Evolutionary conservation across 2,888 invertebrate species (phyloP), one percentile per base, ranked within the genome.

Genomic region (Frankliniella intonsa): DNA sequence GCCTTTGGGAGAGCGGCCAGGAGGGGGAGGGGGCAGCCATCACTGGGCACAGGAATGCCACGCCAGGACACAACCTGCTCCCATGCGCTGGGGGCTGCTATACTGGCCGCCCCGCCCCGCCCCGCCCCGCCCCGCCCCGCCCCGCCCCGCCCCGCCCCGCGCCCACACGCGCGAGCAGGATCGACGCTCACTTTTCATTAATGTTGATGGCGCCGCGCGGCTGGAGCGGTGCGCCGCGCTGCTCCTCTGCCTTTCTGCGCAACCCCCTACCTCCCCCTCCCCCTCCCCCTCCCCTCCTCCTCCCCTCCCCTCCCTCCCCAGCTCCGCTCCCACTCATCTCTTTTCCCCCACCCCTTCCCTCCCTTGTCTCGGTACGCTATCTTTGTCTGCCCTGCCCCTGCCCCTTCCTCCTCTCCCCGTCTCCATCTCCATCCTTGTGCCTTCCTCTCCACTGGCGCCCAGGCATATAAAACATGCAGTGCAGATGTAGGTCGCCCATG

Each of bases 131-230:
- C 55, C 14, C 55, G 55, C 55, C 55, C 55, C 55, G 14, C 55
- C 55, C 14, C 55, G 55, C 55, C 55, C 55, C 55, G 55, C 55
- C 55, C 55, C 55, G 55, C 55, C 55, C 25, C 69, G 69, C 25
- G 69, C 69, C 25, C 25, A 76, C 69, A 76, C 69, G 22, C 12
- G 69, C 69, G 22, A 10, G 69, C 62, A 62, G 12, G 25, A 76
- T 76, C 22, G 22, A 76, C 22, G 69, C 69, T 25, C 69, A 76
- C 69, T 76, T 76, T 76, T 76, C 69, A 76, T 76, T 76, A 76
- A 76, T 76, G 69, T 76, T 76, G 69, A 76, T 25, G 69, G 69
- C 22, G 69, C 22, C 17, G 62, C 17, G n/a, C 19, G 69, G 25
- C 69, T 25, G 25, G 55, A 22, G 69, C 69, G 17, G n/a, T 8